Evolutionary conservation across 2,888 invertebrate genomes (phyloP).

Genomic region (Dyspetes luteomarginatus): DNA sequence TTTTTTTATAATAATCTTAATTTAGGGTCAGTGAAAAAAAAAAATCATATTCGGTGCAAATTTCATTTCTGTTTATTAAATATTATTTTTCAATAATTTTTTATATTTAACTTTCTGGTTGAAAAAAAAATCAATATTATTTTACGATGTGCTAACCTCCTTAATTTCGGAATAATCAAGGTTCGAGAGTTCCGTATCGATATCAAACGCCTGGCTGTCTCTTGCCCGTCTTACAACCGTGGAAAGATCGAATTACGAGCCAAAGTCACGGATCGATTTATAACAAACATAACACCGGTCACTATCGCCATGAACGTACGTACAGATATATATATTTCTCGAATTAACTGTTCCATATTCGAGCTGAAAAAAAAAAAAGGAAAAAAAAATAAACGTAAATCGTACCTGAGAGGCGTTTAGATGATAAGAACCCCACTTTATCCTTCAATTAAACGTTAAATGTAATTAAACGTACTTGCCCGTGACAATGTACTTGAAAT

Average conservation of each 20-base stretch:
- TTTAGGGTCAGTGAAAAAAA: too few relatives aligned
- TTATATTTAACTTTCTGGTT: not conserved
- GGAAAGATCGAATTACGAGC: conserved; percentile 56
- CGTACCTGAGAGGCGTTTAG: not conserved
- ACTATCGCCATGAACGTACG: conserved; percentile 8
- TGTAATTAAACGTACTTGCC: conserved; percentile 15
- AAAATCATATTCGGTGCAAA: too few relatives aligned
- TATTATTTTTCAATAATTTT: too few relatives aligned
- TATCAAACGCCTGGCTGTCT: conserved; percentile 41
- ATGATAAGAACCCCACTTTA: conserved; percentile 11
- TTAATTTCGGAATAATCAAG: conserved; percentile 50
- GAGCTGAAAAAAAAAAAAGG: not conserved
- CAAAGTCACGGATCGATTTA: conserved; percentile 57
- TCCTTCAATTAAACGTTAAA: conserved; percentile 13
- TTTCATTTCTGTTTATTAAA: too few relatives aligned
- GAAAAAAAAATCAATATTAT: not conserved
- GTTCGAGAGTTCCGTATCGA: conserved; percentile 46
- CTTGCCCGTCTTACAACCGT: conserved; percentile 23
- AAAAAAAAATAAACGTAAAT: not conserved
- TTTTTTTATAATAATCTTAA: too few relatives aligned
- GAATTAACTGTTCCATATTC: conserved; percentile 16
- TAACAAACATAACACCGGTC: conserved; percentile 53
- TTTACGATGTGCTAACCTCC: not conserved
- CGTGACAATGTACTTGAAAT: conserved; percentile 24
- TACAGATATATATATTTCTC: not conserved